Evolutionary conservation across 1,140 invertebrate genomes (phyloP), one percentile per base, ranked within the genome.

Genomic region (Drosophila melanica): DNA sequence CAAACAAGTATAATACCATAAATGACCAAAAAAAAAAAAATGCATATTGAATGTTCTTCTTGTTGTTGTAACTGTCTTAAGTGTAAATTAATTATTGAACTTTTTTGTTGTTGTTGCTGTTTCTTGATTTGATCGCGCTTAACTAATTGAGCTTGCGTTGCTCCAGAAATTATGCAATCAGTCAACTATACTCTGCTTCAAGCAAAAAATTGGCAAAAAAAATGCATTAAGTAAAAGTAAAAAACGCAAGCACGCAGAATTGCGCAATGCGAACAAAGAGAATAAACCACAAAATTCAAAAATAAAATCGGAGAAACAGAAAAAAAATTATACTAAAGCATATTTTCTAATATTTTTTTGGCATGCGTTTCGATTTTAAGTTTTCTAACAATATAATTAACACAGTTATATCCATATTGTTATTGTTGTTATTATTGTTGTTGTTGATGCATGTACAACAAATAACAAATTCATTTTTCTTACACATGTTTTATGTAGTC

Each of bases 361-460:
- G 71, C 71, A 74, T 74, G 71, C 58, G 42, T 27, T 68, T 54
- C 16, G 8, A 35, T 51, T 63, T 66, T 62, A 39, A 51, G 64
- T 75, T 75, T 66, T 76, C 59, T 81, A 80, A 77, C 45, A 80
- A 80, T 51, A 51, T 72, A 70, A 80, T 68, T 71, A 85, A 85
- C 81, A 74, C 35, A 57, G 53, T 77, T 75, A 39, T 76, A 35
- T 7, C 33, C 33, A 35, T 35, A 54, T 20, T 45, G 30, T 66
- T 66, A 14, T 50, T 59, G 47, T 16, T 41, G 30, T 66, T 54
- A 27, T 69, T 55, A 30, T 53, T 81, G 48, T 68, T 85, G 65
- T 71, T 75, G 64, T 74, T 86, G 78, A 60, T 60, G 84, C 82
- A 87, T 87, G 79, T 78, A 57, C 79, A 80, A 80, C 73, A 65